phyloP scores from a whole-genome alignment of 2,888 invertebrate species.

The Lasioglossum leucozonium region DNA sequence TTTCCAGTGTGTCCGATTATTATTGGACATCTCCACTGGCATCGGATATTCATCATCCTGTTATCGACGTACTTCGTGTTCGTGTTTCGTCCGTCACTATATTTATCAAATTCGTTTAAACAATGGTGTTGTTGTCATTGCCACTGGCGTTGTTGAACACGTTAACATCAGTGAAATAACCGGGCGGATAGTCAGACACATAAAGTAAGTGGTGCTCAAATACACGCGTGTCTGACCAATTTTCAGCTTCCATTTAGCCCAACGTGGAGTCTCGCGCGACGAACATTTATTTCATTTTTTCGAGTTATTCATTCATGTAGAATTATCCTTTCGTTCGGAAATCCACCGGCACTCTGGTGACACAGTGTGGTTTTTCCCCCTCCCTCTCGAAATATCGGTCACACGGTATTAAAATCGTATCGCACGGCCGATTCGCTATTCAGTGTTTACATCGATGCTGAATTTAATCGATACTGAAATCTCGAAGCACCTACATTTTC shows the following conservation, averaged over 20 bases:
- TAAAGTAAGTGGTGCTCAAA: background rate
- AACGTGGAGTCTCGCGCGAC: background rate
- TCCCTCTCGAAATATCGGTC: background rate
- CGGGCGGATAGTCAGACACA: background rate
- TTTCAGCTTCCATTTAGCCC: background rate
- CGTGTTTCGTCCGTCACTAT: background rate
- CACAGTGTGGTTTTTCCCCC: background rate
- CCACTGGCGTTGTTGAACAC: background rate
- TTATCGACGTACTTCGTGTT: background rate
- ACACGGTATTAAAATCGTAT: background rate
- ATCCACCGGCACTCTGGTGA: background rate
- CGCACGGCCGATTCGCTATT: background rate
- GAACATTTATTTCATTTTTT: background rate
- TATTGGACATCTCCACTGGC: background rate
- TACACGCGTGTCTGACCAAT: background rate
- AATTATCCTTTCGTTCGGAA: too few species aligned
- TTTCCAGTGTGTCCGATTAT: background rate
- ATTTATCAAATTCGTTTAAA: constrained; percentile 9
- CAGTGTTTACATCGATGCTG: background rate
- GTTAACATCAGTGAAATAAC: constrained; percentile 2
- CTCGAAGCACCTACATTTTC: background rate
- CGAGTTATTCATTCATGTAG: background rate
- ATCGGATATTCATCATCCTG: background rate
- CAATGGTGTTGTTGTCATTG: background rate
- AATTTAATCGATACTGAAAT: background rate